Evolutionary conservation across 2,797 vertebrate species (phyloP), one percentile per base, ranked within the genome.

Genomic region (Gymnoscopelus microlampas): DNA sequence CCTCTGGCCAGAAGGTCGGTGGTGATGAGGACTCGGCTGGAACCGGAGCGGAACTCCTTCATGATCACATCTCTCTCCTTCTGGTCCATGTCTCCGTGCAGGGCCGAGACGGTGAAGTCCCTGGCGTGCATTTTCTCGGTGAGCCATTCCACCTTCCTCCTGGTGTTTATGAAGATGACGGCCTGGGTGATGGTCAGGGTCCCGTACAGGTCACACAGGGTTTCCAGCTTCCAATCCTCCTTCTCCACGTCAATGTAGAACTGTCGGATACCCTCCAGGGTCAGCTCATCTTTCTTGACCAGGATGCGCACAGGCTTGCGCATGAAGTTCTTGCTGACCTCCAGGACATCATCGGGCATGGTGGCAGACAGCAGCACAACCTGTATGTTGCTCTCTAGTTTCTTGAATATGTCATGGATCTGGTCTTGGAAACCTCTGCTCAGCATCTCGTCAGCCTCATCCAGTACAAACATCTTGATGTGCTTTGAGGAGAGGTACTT

Each of bases 51-150:
- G 78, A 94, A 94, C 66, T 94, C 94, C 11, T 91, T 73, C 93
- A 94, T 94, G 70, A 94, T 94, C 2, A 94, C 89, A 4, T 94
- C 93, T 1, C 94, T 74, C 75, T 94, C 93, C 79, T 94, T 94
- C 83, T 94, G 94, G 81, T 94, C 93, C 93, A 94, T 94, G 57
- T 94, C 94, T 7, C 93, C 94, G 0, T 94, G 94, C 94, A 35
- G 32, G 5, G 32, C 32, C 5, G 32, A 35, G 5, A 35, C 32
- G 32, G 32, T 35, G 32, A 35, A 35, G 5, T 35, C 32, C 5
- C 32, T 6, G 5, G 5, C 5, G 0, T 35, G 5, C 32, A 35
- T 35, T 6, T 35, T 35, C 32, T 35, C 5, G 1, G 32, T 35
- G 32, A 35, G 32, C 32, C 32, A 35, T 1, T 35, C 32, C 32